phyloP scores from a whole-genome alignment of 2,888 invertebrate species.

The Lottia scabra region DNA sequence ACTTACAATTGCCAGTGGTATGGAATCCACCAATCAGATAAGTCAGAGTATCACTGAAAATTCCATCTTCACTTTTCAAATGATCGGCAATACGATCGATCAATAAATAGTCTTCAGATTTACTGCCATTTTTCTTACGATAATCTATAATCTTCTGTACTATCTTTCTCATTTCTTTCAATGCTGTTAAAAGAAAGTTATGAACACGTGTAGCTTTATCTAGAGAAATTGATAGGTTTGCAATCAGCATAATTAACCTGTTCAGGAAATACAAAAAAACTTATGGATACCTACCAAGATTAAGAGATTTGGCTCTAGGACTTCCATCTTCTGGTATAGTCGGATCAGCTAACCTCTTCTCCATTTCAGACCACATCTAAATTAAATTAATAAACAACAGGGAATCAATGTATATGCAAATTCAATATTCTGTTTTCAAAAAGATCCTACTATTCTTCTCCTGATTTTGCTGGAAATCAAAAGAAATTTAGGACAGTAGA shows the following conservation, averaged over 20 bases:
- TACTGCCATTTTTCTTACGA: constrained; percentile 32
- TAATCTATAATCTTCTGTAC: constrained; percentile 38
- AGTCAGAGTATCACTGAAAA: constrained; percentile 43
- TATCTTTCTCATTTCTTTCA: constrained; percentile 22
- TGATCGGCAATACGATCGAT: constrained; percentile 49
- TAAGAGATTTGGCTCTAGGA: constrained; percentile 45
- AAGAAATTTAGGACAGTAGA: too few species aligned
- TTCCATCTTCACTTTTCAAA: constrained; percentile 29
- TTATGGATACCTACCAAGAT: constrained; percentile 44
- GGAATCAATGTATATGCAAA: background rate
- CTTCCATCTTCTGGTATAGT: constrained; percentile 41
- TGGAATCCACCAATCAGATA: constrained; percentile 63
- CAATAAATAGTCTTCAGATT: constrained; percentile 42
- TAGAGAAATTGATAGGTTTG: background rate
- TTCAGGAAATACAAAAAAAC: background rate
- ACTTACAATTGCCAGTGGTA: constrained; percentile 64
- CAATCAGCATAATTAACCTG: too few species aligned
- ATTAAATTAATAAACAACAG: background rate
- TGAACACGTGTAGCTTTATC: too few species aligned
- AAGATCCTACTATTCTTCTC: too few species aligned
- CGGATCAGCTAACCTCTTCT: constrained; percentile 42
- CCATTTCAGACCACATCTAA: constrained; percentile 59
- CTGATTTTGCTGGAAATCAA: too few species aligned
- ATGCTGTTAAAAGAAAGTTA: constrained; percentile 19
- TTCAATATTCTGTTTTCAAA: too few species aligned